phyloP scores from a whole-genome alignment of 2,888 invertebrate species.

The Eudasyphora cyanicolor region DNA sequence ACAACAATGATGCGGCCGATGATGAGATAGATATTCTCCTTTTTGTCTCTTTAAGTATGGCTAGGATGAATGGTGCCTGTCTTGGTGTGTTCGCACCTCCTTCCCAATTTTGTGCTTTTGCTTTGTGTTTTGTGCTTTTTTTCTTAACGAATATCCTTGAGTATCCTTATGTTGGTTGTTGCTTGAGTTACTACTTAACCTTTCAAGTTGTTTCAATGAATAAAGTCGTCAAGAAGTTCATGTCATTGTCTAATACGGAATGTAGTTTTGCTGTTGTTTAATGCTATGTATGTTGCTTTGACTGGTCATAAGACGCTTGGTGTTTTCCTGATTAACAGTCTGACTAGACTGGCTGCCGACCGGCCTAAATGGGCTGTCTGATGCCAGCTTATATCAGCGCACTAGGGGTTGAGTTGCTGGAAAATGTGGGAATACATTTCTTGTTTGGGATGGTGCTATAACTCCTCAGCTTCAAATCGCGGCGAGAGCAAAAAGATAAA shows the following conservation, averaged over 20 bases:
- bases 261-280: background rate
- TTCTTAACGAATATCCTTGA: slow-evolving; percentile 12
- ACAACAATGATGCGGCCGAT: background rate
- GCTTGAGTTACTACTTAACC: slow-evolving; percentile 58
- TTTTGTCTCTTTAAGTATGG: background rate
- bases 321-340: too few species aligned
- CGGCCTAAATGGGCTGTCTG: too few species aligned
- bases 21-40: slow-evolving; percentile 15
- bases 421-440: too few species aligned
- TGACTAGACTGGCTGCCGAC: background rate
- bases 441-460: too few species aligned
- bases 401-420: too few species aligned
- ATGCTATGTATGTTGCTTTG: background rate
- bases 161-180: slow-evolving; percentile 17
- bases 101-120: background rate
- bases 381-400: too few species aligned
- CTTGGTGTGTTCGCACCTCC: background rate
- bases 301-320: background rate
- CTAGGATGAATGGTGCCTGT: too few species aligned
- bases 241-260: slow-evolving; percentile 16
- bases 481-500: too few species aligned
- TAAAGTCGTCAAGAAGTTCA: slow-evolving; percentile 41
- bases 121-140: background rate
- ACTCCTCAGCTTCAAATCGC: too few species aligned
- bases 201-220: slow-evolving; percentile 63